These are phyloP conservation scores for Zootermopsis nevadensis DNA, from an alignment of 2,888 invertebrate species.

Conservation along the genomic window DNA sequence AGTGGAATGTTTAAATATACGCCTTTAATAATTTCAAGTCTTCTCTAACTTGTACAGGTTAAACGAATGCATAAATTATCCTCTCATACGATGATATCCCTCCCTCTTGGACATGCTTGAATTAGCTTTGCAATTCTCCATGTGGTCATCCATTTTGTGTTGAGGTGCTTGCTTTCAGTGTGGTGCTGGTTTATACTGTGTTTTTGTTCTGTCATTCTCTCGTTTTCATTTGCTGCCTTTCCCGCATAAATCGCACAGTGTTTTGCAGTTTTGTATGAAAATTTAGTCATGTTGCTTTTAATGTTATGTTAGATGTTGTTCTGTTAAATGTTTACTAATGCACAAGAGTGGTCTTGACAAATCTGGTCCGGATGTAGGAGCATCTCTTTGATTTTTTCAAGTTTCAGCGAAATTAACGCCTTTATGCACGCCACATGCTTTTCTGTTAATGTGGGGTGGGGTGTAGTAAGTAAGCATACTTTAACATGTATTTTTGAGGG, in stretches of 20 bases:
- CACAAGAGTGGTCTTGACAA: too few relatives aligned
- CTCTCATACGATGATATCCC: background rate
- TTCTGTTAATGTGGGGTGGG: too few relatives aligned
- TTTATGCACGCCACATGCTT: too few relatives aligned
- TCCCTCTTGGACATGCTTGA: slow-evolving; percentile 18
- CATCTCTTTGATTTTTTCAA: too few relatives aligned
- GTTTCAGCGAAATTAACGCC: too few relatives aligned
- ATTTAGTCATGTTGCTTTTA: background rate
- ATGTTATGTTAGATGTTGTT: too few relatives aligned
- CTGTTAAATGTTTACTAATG: too few relatives aligned
- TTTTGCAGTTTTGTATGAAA: background rate
- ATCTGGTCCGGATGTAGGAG: too few relatives aligned
- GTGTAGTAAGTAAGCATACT: too few relatives aligned
- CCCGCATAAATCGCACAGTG: slow-evolving; percentile 14
- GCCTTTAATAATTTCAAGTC: background rate
- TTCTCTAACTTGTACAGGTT: background rate
- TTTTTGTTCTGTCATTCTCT: slow-evolving; percentile 2
- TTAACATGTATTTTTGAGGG: too few relatives aligned
- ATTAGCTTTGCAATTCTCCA: slow-evolving; percentile 14
- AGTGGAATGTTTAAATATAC: background rate
- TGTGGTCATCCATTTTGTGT: background rate
- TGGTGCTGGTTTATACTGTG: slow-evolving; percentile 5
- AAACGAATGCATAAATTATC: background rate
- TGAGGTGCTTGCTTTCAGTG: slow-evolving; percentile 11
- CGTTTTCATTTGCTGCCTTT: slow-evolving; percentile 2